A percentile compares a stretch with the other conserved stretches of the same genome.
These are phyloP conservation scores for Gracilinanus agilis DNA, from an alignment of 2,113 vertebrate genomes.

Conservation along the genomic window DNA sequence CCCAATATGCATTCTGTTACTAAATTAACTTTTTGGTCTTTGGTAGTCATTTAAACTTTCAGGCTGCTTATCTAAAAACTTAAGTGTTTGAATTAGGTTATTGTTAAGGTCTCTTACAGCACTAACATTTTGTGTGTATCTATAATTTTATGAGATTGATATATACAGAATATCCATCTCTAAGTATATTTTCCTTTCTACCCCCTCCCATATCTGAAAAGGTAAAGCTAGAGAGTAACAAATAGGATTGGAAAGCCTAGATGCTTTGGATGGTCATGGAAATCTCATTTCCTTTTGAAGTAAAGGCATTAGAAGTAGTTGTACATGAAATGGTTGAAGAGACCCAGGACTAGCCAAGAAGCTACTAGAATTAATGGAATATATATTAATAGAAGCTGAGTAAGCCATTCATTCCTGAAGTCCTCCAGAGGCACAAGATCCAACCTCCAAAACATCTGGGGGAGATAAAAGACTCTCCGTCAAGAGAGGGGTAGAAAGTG, in stretches of 20 bases:
- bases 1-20: background rate
- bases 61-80: background rate
- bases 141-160: background rate
- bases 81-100: background rate
- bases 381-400: background rate
- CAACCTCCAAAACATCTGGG: background rate
- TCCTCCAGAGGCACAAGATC: background rate
- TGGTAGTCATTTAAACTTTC: background rate
- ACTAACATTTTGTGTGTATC: background rate
- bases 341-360: background rate
- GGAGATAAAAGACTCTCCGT: background rate
- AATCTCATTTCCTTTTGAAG: fast-evolving
- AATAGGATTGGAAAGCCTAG: background rate
- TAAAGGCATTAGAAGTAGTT: background rate
- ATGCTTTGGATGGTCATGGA: background rate
- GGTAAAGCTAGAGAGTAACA: background rate
- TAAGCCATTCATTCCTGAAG: background rate
- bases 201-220: background rate
- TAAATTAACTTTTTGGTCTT: background rate
- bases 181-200: no score
- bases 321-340: background rate
- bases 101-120: background rate
- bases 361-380: background rate
- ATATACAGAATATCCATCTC: background rate
- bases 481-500: background rate